Evolutionary conservation across 2,797 vertebrate genomes (phyloP).

Genomic region (Amphiprion clarkii): DNA sequence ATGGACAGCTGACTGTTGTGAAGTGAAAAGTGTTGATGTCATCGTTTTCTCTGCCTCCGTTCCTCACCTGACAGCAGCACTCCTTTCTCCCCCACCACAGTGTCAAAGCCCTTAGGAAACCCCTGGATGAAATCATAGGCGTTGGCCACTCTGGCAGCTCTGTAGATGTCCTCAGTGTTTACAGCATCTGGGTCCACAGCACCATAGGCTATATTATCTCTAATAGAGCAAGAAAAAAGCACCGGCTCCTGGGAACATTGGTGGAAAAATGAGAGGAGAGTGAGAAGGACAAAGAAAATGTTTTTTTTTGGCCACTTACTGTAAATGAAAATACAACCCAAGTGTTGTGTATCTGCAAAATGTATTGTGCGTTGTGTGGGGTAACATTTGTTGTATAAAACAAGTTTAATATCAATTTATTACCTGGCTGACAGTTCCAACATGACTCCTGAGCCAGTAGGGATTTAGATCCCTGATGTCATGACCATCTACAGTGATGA

Average conservation of each 20-base stretch:
- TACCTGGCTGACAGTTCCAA: constrained; percentile 98
- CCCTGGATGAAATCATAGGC: constrained; percentile 89
- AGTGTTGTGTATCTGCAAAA: neutral
- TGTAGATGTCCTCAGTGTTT: constrained; percentile 88
- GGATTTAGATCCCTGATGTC: constrained; percentile 94
- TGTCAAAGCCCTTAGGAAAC: constrained; percentile 93
- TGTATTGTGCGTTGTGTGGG: neutral
- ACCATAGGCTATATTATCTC: constrained; percentile 97
- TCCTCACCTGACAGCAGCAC: constrained; percentile 93
- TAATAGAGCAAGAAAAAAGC: constrained; percentile 95
- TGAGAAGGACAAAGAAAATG: neutral
- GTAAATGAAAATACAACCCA: neutral
- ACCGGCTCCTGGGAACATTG: constrained; percentile 90
- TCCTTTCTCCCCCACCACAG: constrained; percentile 97
- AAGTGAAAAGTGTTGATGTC: neutral
- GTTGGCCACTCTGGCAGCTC: constrained; percentile 91
- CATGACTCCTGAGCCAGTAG: constrained; percentile 92
- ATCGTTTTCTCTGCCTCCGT: neutral
- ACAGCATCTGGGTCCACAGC: constrained; percentile 86
- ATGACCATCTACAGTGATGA: constrained; percentile 89
- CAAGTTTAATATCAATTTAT: neutral
- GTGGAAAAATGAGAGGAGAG: neutral
- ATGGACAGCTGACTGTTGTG: neutral
- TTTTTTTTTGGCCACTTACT: neutral
- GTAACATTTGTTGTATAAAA: neutral